Conservation (phyloP, 2,797 vertebrate genomes). For the Tangara arthus region DNA sequence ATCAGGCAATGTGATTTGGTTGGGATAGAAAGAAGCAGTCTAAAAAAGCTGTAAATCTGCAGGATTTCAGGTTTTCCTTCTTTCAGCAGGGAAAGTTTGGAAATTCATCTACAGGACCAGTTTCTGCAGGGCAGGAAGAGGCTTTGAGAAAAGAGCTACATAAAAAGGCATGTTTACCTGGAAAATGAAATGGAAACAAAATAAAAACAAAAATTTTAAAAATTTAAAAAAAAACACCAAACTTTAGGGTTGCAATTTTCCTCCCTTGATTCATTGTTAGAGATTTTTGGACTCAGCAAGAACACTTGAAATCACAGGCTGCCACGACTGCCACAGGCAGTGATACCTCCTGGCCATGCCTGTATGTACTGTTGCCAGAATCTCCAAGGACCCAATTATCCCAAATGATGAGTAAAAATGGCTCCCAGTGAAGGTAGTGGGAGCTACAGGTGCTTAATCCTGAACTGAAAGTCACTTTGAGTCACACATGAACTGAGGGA, state of each 20-base stretch:
- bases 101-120: background rate
- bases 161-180: background rate
- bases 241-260: background rate
- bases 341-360: background rate
- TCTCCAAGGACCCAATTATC: background rate
- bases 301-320: background rate
- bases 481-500: background rate
- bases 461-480: background rate
- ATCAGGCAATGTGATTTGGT: background rate
- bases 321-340: background rate
- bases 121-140: background rate
- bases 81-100: background rate
- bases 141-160: background rate
- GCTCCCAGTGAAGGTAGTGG: background rate
- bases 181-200: background rate
- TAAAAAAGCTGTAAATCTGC: constrained; percentile 29
- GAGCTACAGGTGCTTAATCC: background rate
- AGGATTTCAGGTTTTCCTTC: constrained; percentile 8
- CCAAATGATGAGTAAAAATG: background rate
- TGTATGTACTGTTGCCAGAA: background rate
- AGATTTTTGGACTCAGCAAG: background rate
- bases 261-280: background rate
- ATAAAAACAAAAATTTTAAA: background rate
- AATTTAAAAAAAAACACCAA: too few species aligned
- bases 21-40: constrained; percentile 4